Conservation (phyloP, 2,113 vertebrate genomes). For the Myotis yumanensis region DNA sequence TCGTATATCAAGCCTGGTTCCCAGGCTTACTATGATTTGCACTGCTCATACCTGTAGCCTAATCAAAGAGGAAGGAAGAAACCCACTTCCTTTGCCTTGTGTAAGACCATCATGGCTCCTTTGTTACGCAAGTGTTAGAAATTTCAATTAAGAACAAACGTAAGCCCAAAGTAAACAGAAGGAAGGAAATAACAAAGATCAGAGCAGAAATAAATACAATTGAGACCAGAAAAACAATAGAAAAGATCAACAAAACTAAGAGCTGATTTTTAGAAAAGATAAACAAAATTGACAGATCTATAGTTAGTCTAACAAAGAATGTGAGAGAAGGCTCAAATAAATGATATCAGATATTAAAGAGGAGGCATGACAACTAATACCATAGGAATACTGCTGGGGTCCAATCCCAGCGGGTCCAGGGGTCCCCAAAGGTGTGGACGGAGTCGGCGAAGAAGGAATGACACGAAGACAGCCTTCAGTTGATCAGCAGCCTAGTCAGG, state of each 20-base stretch:
- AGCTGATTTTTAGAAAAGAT: not conserved
- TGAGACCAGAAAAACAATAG: not conserved
- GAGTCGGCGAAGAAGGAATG: too few species aligned
- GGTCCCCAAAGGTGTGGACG: too few species aligned
- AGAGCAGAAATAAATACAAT: not conserved
- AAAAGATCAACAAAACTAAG: not conserved
- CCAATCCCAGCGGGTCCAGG: too few species aligned
- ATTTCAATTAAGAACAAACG: not conserved
- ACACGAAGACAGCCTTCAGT: too few species aligned
- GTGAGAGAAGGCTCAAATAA: not conserved
- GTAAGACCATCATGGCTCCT: not conserved
- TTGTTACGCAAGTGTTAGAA: not conserved
- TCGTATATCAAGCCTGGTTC: not conserved
- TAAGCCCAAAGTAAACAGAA: not conserved
- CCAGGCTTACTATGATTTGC: not conserved
- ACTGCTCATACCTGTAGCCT: not conserved
- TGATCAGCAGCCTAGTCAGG: too few species aligned
- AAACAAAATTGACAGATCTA: not conserved
- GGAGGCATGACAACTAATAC: not conserved
- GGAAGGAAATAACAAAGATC: not conserved
- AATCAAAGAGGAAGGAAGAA: not conserved
- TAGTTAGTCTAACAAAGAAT: not conserved
- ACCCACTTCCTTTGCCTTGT: not conserved
- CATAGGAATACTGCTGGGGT: too few species aligned
- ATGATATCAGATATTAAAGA: not conserved